Evolutionary conservation across 2,113 vertebrate species (phyloP), one percentile per base, ranked within the genome.

Genomic region (Gopherus evgoodei): DNA sequence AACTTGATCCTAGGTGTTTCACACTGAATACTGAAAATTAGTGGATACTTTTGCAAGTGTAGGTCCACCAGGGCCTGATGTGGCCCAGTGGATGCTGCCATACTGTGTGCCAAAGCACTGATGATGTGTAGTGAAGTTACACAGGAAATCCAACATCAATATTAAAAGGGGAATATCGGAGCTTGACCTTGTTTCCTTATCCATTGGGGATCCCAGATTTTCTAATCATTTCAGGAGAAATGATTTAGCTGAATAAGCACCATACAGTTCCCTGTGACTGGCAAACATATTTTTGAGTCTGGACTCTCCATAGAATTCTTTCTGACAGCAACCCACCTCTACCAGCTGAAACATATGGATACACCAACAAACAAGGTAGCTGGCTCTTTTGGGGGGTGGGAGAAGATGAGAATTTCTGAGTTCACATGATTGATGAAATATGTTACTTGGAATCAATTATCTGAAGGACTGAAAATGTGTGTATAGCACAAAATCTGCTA

Each of bases 111-210:
- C 53, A 54, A 31, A 62, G 25, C 6, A 22, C 62, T 1, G 8
- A 5, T 0, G 11, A 1, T 1, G 35, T 12, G 62, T 0, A 3
- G 9, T 2, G 17, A 4, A 5, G 56, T 13, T 79, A 50, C 50
- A 75, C 38, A 24, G 65, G 54, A 79, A 50, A 54, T 24, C 3
- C 59, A 25, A 57, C 82, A 3, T 31, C 59, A 62, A 2, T 1
- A 3, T 3, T 44, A 65, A 8, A 47, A 88, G 57, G 8, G 5
- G 6, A 11, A 88, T 57, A 49, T 50, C 31, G 19, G 6, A 2
- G 12, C 44, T 94, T 91, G 87, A 53, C 17, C 42, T 44, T 5
- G 12, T 59, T 44, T 8, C 50, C 81, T 86, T 65, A 31, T 14
- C 29, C 52, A 82, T 84, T 82, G 47, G 25, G 27, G 47, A 7